Percentiles rank a stretch among this genome's conserved stretches.
phyloP scores from a whole-genome alignment of 2,888 invertebrate species.

The Stenotaenia linearis region DNA sequence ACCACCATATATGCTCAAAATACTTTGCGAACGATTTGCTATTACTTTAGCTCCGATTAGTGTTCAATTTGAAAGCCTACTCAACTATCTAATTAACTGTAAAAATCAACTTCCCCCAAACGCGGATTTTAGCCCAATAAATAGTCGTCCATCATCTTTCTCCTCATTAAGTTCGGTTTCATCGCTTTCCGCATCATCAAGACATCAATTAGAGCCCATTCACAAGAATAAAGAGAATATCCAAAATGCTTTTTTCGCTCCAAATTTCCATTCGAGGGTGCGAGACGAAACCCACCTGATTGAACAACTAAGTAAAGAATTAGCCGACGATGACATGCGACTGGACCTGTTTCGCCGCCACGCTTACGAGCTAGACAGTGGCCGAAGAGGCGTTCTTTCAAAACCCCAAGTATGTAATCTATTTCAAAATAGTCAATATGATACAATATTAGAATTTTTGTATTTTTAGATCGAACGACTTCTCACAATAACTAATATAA shows the following conservation, averaged over 20 bases:
- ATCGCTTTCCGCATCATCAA: too few species aligned
- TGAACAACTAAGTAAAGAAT: neutral
- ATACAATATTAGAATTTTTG: neutral
- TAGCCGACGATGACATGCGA: neutral
- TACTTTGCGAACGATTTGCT: neutral
- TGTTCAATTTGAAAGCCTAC: neutral
- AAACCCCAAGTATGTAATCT: neutral
- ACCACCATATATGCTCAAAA: neutral
- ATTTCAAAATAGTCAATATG: neutral
- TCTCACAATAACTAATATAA: neutral
- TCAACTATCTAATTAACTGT: neutral
- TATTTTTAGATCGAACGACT: constrained; percentile 13
- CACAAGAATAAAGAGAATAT: too few species aligned
- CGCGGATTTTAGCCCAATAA: neutral
- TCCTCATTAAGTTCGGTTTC: too few species aligned
- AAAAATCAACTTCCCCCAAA: neutral
- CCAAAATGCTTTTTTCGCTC: too few species aligned
- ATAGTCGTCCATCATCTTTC: neutral
- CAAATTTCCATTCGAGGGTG: too few species aligned
- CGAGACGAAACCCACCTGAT: neutral
- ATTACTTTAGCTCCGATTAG: neutral
- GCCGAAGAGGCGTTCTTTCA: constrained; percentile 10
- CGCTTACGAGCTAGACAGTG: constrained; percentile 4
- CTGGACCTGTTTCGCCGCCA: neutral
- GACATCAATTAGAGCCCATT: neutral